Evolutionary conservation across 53 echinoderm and acorn worm species (phyloP).

Genomic region (Mesocentrotus franciscanus): DNA sequence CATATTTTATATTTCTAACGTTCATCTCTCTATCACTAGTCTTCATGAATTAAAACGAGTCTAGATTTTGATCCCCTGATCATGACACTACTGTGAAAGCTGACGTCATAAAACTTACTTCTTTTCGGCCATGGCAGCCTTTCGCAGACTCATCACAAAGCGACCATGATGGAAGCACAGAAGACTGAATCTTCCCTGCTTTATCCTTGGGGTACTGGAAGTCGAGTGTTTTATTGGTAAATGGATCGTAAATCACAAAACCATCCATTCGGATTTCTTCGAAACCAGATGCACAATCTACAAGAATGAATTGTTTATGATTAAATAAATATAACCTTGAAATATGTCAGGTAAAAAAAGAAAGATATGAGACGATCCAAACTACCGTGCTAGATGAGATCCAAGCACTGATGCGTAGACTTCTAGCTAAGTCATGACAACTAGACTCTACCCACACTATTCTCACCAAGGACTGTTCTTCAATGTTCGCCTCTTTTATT

Average conservation of each 20-base stretch:
- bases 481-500: background rate
- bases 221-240: slow-evolving; percentile 71
- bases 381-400: background rate
- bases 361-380: background rate
- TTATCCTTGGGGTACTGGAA: slow-evolving; percentile 75
- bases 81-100: too few species aligned
- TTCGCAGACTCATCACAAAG: slow-evolving; percentile 88
- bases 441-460: background rate
- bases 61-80: too few species aligned
- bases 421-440: background rate
- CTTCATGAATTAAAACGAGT: too few species aligned
- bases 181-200: slow-evolving; percentile 49
- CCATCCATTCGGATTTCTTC: slow-evolving; percentile 81
- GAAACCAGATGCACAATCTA: slow-evolving; percentile 79
- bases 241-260: slow-evolving; percentile 83
- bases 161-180: slow-evolving; percentile 90
- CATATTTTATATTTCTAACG: too few species aligned
- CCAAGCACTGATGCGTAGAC: background rate
- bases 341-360: background rate
- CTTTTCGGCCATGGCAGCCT: slow-evolving; percentile 80
- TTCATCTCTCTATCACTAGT: too few species aligned
- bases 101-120: slow-evolving; percentile 56
- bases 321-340: background rate
- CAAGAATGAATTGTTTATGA: background rate
- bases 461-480: background rate